phyloP scores from a whole-genome alignment of 2,113 vertebrate genomes.

The sheep (Ovis aries) region DNA sequence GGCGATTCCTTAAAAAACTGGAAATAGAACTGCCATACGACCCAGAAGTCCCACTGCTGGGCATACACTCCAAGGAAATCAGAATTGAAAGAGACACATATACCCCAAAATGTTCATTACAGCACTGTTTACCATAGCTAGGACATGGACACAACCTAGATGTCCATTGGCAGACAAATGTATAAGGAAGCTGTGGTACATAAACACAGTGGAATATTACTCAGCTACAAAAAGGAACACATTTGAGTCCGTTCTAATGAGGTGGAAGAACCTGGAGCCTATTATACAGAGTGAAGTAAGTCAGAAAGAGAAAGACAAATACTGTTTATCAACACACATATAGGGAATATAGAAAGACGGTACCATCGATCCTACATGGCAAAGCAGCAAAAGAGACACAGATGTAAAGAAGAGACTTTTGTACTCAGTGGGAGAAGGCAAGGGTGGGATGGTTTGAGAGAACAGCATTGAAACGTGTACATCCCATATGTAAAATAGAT shows the following conservation, averaged over 20 bases:
- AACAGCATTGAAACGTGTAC: neutral
- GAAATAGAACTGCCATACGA: neutral
- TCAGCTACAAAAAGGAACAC: neutral
- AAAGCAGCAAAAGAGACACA: neutral
- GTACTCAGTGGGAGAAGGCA: neutral
- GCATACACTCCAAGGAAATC: neutral
- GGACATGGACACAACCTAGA: neutral
- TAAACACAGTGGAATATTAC: neutral
- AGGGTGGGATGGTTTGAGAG: neutral
- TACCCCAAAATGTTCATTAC: neutral
- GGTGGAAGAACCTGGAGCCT: neutral
- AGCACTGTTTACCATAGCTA: neutral
- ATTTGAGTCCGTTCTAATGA: neutral
- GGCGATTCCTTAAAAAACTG: neutral
- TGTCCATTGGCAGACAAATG: neutral
- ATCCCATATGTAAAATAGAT: neutral
- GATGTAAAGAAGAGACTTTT: neutral
- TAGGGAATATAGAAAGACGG: neutral
- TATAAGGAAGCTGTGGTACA: neutral
- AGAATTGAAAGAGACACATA: neutral
- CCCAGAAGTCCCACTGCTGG: neutral
- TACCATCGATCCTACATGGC: accelerated
- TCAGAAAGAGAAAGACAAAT: neutral
- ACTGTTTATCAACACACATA: neutral
- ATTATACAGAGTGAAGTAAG: neutral